phyloP scores from a whole-genome alignment of 2,113 vertebrate genomes.

The Onychostoma macrolepis region DNA sequence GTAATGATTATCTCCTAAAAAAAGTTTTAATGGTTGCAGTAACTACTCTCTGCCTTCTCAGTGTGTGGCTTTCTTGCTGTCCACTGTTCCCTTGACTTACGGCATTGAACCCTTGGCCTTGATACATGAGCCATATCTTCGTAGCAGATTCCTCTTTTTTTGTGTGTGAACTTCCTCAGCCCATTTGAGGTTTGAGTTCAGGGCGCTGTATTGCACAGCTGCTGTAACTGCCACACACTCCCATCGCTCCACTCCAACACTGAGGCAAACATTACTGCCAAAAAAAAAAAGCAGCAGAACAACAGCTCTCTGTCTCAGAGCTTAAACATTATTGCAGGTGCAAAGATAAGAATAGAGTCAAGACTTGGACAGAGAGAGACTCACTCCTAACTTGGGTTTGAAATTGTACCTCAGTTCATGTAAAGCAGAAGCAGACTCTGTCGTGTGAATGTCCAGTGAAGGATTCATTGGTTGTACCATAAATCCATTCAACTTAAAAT shows the following conservation, averaged over 20 bases:
- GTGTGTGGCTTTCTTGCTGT: conserved; percentile 41
- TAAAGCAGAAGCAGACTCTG: background rate
- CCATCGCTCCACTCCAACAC: conserved; percentile 22
- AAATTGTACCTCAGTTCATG: background rate
- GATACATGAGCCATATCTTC: conserved; percentile 52
- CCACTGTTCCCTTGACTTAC: conserved; percentile 65
- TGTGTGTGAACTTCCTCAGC: background rate
- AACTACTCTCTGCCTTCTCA: background rate
- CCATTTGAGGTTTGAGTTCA: conserved; percentile 48
- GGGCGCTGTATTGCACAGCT: conserved; percentile 36
- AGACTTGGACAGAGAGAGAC: background rate
- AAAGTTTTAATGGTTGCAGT: background rate
- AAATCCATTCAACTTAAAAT: conserved; percentile 30
- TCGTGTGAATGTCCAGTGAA: background rate
- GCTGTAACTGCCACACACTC: conserved; percentile 52
- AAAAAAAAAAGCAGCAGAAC: conserved; percentile 34
- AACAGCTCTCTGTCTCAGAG: conserved; percentile 43
- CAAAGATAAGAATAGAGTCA: conserved; percentile 45
- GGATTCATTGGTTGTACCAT: background rate
- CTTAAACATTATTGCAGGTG: conserved; percentile 51
- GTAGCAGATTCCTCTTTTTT: conserved; percentile 44
- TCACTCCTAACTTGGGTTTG: background rate
- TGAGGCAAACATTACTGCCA: conserved; percentile 32
- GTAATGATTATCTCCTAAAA: background rate
- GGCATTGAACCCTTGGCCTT: conserved; percentile 70